A percentile compares a stretch with the other conserved stretches of the same genome.
Conservation (phyloP, 1,140 invertebrate genomes). For the Hycleus cichorii region DNA sequence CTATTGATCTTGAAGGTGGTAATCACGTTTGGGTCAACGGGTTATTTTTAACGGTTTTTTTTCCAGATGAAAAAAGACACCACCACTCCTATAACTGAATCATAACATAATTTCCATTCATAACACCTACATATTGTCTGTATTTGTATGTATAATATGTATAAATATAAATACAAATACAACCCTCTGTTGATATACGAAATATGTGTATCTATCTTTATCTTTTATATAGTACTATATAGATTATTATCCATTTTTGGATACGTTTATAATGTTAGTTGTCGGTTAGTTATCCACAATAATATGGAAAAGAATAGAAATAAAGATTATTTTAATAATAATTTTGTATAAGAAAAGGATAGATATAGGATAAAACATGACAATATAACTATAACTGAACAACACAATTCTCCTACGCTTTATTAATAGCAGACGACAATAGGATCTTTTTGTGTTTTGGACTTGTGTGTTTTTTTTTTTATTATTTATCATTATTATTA, state of each 20-base stretch:
- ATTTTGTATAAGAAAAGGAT: background rate
- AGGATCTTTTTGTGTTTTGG: background rate
- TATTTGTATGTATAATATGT: background rate
- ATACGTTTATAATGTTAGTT: background rate
- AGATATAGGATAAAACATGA: background rate
- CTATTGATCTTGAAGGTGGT: no score
- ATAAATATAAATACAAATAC: background rate
- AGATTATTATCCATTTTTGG: background rate
- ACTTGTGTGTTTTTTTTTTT: no score
- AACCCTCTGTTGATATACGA: slow-evolving; percentile 1
- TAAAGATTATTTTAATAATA: background rate
- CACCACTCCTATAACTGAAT: slow-evolving; percentile 16
- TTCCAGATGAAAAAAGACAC: background rate
- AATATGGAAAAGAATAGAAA: slow-evolving; percentile 1
- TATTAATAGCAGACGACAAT: slow-evolving; percentile 34
- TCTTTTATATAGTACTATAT: background rate
- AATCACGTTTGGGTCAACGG: background rate
- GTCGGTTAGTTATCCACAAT: background rate
- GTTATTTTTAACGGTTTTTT: background rate
- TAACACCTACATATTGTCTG: slow-evolving; percentile 12
- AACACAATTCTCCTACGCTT: slow-evolving; percentile 21
- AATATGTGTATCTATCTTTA: slow-evolving; percentile 2
- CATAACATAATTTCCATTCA: slow-evolving; percentile 18
- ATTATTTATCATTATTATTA: no score
- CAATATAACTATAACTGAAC: background rate